Evolutionary conservation across 2,797 vertebrate genomes (phyloP).

Genomic region (Ceyx erithaca): DNA sequence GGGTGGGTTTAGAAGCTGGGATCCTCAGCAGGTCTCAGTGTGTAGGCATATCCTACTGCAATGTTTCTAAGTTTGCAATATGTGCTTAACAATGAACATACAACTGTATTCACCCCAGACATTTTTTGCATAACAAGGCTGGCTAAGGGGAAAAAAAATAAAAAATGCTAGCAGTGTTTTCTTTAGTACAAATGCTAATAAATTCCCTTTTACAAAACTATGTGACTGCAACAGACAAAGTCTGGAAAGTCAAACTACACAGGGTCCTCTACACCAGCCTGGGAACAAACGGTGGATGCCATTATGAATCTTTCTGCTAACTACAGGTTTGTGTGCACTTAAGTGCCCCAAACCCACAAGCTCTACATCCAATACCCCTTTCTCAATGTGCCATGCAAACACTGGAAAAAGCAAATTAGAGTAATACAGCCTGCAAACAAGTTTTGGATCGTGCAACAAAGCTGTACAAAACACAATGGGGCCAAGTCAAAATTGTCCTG

Average conservation of each 20-base stretch:
- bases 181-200: neutral
- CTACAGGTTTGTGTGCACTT: fast-evolving
- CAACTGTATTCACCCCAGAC: neutral
- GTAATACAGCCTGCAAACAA: neutral
- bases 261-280: neutral
- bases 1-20: neutral
- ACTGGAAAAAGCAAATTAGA: neutral
- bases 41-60: neutral
- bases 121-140: neutral
- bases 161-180: neutral
- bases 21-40: neutral
- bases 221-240: neutral
- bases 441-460: neutral
- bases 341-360: neutral
- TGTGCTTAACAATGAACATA: neutral
- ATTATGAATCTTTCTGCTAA: neutral
- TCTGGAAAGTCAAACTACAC: neutral
- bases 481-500: neutral
- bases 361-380: neutral
- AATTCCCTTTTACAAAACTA: too few species aligned
- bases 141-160: neutral
- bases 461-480: neutral
- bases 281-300: neutral
- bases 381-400: neutral
- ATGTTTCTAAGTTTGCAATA: neutral